Evolutionary conservation across 2,113 vertebrate genomes (phyloP).

Genomic region (Chaetura pelagica): DNA sequence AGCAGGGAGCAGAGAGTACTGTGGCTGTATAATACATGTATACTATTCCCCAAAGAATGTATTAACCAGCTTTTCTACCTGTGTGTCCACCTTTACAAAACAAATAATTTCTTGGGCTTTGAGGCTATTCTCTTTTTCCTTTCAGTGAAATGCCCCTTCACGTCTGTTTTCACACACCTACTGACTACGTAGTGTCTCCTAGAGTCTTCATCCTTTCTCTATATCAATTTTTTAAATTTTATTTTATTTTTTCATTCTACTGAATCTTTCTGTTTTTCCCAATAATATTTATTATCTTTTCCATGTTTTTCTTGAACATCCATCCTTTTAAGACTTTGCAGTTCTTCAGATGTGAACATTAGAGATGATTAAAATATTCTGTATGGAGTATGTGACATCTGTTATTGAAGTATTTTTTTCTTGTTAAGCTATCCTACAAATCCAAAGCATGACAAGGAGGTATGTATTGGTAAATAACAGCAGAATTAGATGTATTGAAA

Average conservation of each 20-base stretch:
- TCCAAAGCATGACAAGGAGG: neutral
- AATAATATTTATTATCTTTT: neutral
- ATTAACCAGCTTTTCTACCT: neutral
- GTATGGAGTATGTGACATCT: neutral
- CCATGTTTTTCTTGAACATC: neutral
- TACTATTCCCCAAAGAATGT: neutral
- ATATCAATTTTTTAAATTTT: neutral
- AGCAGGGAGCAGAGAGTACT: neutral
- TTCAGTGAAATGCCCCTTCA: neutral
- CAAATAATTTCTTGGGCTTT: neutral
- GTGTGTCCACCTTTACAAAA: neutral
- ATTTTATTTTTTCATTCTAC: neutral
- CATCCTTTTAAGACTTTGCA: neutral
- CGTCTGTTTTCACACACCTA: neutral
- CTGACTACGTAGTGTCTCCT: neutral
- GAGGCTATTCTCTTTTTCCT: neutral
- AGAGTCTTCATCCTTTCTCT: neutral
- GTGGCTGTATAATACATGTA: accelerated
- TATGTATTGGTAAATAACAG: conserved; percentile 1
- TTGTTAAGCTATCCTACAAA: neutral
- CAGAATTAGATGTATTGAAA: neutral
- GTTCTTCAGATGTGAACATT: neutral
- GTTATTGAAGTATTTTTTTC: neutral
- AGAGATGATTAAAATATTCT: neutral
- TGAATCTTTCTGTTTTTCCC: neutral